These are phyloP conservation scores for Idaea dimidiata DNA, from an alignment of 2,888 invertebrate species.

Conservation along the genomic window DNA sequence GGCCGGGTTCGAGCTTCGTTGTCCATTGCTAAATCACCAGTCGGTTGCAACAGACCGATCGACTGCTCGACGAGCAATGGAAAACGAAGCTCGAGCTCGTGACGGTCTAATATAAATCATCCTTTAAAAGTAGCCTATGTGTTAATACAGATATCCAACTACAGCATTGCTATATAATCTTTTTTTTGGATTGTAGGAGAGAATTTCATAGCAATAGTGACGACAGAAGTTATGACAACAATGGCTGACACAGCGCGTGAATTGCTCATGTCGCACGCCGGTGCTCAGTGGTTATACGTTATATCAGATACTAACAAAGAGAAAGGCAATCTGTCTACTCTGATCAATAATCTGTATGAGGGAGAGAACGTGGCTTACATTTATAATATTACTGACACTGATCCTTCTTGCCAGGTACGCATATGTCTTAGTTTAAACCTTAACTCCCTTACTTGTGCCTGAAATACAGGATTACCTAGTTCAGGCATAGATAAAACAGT, in stretches of 20 bases:
- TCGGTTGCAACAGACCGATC: too few relatives aligned
- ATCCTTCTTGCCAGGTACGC: conserved; percentile 77
- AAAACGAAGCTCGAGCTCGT: too few relatives aligned
- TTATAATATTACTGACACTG: conserved; percentile 83
- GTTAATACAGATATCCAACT: too few relatives aligned
- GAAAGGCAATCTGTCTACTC: conserved; percentile 74
- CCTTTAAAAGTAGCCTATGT: too few relatives aligned
- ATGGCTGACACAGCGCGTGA: conserved; percentile 86
- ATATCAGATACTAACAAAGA: conserved; percentile 81
- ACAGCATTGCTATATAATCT: too few relatives aligned
- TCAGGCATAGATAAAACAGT: too few relatives aligned
- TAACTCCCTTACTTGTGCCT: too few relatives aligned
- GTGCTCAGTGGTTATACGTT: conserved; percentile 91
- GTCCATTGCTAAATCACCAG: too few relatives aligned
- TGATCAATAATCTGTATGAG: conserved; percentile 83
- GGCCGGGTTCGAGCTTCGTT: too few relatives aligned
- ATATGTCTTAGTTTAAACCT: not conserved
- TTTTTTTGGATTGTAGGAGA: conserved; percentile 54
- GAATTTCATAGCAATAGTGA: conserved; percentile 84
- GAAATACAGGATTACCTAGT: too few relatives aligned
- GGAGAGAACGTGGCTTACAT: conserved; percentile 91
- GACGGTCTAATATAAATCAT: too few relatives aligned
- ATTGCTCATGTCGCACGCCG: conserved; percentile 84
- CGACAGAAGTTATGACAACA: conserved; percentile 80
- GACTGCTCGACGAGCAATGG: too few relatives aligned